These are phyloP conservation scores for Mellivora capensis DNA, from an alignment of 2,113 vertebrate species.

Conservation along the genomic window DNA sequence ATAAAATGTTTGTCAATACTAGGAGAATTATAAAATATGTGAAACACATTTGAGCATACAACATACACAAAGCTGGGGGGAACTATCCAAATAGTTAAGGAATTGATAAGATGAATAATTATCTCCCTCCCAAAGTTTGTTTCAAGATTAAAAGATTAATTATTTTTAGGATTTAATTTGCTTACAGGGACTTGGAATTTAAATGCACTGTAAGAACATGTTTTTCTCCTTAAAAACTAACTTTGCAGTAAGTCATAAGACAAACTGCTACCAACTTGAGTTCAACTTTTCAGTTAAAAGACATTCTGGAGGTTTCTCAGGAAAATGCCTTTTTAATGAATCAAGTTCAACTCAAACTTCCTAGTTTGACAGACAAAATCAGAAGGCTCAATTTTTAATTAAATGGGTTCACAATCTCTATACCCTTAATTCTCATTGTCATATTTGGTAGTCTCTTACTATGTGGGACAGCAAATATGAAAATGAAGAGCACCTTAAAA, in stretches of 20 bases:
- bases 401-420: slow-evolving; percentile 46
- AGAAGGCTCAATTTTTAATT: slow-evolving; percentile 66
- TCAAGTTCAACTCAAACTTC: slow-evolving; percentile 74
- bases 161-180: slow-evolving; percentile 31
- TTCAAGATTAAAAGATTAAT: slow-evolving; percentile 48
- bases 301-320: slow-evolving; percentile 75
- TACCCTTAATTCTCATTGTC: slow-evolving; percentile 14
- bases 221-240: slow-evolving; percentile 60
- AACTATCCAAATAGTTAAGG: background rate
- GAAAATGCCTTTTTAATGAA: slow-evolving; percentile 83
- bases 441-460: slow-evolving; percentile 33
- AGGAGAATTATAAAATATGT: background rate
- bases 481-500: background rate
- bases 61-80: background rate
- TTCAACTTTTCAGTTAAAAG: slow-evolving; percentile 76
- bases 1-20: background rate
- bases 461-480: background rate
- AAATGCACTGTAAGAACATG: background rate
- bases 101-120: background rate
- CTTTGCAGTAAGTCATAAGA: slow-evolving; percentile 75
- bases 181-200: background rate
- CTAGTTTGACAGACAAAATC: slow-evolving; percentile 19
- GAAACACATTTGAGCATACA: background rate
- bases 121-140: background rate
- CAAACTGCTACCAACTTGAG: slow-evolving; percentile 70